Conservation (phyloP, 1,140 invertebrate species). For the Microplitis demolitor region DNA sequence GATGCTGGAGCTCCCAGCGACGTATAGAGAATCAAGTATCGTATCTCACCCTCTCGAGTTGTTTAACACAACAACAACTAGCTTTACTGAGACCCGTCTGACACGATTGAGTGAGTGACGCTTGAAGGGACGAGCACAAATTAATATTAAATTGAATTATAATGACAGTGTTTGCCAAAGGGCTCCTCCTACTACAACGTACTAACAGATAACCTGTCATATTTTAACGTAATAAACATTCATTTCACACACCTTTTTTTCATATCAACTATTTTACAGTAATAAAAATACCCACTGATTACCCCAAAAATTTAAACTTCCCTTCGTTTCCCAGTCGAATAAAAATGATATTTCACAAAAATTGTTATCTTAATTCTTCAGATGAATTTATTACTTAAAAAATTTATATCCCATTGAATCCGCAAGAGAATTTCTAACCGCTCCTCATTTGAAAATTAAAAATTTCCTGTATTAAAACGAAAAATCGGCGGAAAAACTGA, state of each 20-base stretch:
- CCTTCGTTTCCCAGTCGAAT: no score
- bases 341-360: no score
- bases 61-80: not conserved
- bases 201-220: not conserved
- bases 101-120: conserved; percentile 33
- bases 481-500: no score
- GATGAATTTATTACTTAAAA: no score
- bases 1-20: not conserved
- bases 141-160: conserved; percentile 52
- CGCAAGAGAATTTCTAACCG: no score
- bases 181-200: not conserved
- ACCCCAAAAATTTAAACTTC: no score
- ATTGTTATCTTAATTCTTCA: no score
- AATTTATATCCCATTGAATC: no score
- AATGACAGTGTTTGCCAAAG: conserved; percentile 46
- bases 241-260: not conserved
- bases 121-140: conserved; percentile 40
- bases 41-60: not conserved
- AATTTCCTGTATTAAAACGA: no score
- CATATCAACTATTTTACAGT: not conserved
- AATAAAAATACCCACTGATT: no score
- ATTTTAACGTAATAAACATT: not conserved
- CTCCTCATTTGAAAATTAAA: no score
- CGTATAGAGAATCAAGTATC: no score
- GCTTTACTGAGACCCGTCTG: not conserved